Evolutionary conservation across 2,113 vertebrate species (phyloP).

Genomic region (Pteronura brasiliensis): DNA sequence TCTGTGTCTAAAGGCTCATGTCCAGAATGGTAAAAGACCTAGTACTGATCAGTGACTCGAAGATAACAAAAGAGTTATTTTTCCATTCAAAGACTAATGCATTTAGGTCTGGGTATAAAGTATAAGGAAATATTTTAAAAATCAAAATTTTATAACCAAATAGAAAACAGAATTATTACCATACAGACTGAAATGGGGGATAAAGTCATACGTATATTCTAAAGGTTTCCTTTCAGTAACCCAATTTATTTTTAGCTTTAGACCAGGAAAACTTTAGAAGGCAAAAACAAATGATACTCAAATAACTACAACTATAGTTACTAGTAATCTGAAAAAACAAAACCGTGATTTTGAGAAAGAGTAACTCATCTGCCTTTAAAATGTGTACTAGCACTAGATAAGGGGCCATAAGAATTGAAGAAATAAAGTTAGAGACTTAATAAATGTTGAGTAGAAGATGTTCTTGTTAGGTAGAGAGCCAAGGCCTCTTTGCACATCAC

Average conservation of each 20-base stretch:
- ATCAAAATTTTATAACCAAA: background rate
- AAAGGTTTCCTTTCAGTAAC: constrained; percentile 21
- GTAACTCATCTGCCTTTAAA: background rate
- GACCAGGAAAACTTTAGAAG: background rate
- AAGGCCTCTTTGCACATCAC: background rate
- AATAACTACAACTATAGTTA: background rate
- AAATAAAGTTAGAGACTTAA: background rate
- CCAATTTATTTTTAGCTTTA: constrained; percentile 22
- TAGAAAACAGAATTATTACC: constrained; percentile 18
- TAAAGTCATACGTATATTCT: background rate
- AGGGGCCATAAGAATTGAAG: background rate
- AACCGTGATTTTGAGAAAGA: background rate
- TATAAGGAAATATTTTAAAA: background rate
- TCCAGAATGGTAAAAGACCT: background rate
- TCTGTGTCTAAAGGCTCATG: background rate
- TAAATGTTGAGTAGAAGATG: background rate
- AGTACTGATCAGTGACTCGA: background rate
- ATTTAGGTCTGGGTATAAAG: background rate
- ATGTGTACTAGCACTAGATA: background rate
- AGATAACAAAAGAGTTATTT: background rate
- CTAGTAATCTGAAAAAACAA: background rate
- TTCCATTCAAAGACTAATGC: background rate
- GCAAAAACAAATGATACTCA: constrained; percentile 26
- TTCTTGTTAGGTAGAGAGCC: background rate
- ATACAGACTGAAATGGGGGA: background rate